Evolutionary conservation across 2,888 invertebrate species (phyloP).

Genomic region (Drosophila rubida): DNA sequence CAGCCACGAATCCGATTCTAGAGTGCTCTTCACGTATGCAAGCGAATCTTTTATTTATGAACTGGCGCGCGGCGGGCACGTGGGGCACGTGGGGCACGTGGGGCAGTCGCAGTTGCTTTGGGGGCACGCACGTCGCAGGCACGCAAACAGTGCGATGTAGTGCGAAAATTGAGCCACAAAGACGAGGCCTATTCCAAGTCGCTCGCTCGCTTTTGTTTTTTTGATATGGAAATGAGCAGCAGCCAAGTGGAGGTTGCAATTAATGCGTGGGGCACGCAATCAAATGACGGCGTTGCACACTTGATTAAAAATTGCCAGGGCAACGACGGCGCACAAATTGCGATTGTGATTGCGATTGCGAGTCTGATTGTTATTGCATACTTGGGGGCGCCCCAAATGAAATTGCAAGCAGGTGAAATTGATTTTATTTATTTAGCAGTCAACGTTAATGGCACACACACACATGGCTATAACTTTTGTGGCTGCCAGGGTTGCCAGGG

Average conservation of each 20-base stretch:
- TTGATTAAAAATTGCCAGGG: conserved; percentile 59
- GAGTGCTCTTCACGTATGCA: conserved; percentile 22
- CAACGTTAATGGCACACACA: conserved; percentile 49
- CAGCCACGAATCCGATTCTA: conserved; percentile 57
- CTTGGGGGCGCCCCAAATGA: conserved; percentile 43
- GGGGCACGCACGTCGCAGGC: conserved; percentile 53
- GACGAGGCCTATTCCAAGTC: conserved; percentile 1
- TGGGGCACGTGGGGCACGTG: conserved; percentile 15
- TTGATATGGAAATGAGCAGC: conserved; percentile 60
- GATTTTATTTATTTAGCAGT: conserved; percentile 77
- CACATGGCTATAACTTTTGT: conserved; percentile 38
- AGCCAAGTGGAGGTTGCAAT: not conserved
- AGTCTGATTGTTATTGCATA: conserved; percentile 69
- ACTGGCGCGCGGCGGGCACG: conserved; percentile 46
- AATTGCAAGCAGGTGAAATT: conserved; percentile 69
- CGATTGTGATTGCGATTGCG: conserved; percentile 69
- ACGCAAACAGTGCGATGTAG: conserved; percentile 45
- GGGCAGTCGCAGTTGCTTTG: conserved; percentile 20
- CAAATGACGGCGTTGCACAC: not conserved
- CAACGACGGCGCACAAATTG: conserved; percentile 59
- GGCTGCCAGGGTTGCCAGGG: conserved; percentile 38
- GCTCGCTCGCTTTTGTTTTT: conserved; percentile 25
- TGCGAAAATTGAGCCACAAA: conserved; percentile 41
- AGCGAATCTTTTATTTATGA: conserved; percentile 78
- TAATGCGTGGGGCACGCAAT: not conserved